Base-by-base conservation (phyloP, 2,797 vertebrate species). In the Xenops minutus region DNA sequence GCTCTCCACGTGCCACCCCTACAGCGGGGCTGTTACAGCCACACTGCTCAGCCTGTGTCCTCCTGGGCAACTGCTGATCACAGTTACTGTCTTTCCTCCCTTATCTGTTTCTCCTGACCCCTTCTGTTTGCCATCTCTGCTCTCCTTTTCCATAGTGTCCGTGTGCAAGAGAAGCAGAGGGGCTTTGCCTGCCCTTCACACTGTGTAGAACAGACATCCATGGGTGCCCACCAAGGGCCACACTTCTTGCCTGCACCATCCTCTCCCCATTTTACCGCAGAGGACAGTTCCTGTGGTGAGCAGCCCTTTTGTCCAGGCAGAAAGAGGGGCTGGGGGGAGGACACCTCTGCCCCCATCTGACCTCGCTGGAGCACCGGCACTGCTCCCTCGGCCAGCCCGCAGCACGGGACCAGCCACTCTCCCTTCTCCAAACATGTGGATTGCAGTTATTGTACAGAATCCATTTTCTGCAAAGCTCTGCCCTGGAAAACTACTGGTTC, bases 271-370 rank as follows among this genome's bases (percentile, higher is more conserved):
- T 27, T 41, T 14, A 18, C 12, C 0, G 0, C 22, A 15, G 71
- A 36, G 67, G 46, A 12, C 82, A 7, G 4, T 72, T 41, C 18
- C 46, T n/a, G 1, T 30, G 77, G 34, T 19, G n/a, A 88, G 48
- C 75, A 93, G 84, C 67, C 37, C 64, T 93, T 96, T 82, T 94
- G 84, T 96, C 68, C 49, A 75, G 62, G 78, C 66, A 78, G 92
- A 83, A 85, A 44, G 10, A 82, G 39, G 89, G 58, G 44, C 63
- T 64, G 79, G 64, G 61, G 73, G 88, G 46, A 41, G 16, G 46
- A 39, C 20, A 7, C 43, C n/a, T 32, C 54, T 58, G 12, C 48
- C 46, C 66, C 7, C 48, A 29, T 82, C 75, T n/a, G 9, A 32
- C 78, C 44, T 9, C 20, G 24, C 72, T 16, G 54, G 37, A 67